Evolutionary conservation across 2,888 invertebrate genomes (phyloP).

Genomic region (Eupeodes luniger): DNA sequence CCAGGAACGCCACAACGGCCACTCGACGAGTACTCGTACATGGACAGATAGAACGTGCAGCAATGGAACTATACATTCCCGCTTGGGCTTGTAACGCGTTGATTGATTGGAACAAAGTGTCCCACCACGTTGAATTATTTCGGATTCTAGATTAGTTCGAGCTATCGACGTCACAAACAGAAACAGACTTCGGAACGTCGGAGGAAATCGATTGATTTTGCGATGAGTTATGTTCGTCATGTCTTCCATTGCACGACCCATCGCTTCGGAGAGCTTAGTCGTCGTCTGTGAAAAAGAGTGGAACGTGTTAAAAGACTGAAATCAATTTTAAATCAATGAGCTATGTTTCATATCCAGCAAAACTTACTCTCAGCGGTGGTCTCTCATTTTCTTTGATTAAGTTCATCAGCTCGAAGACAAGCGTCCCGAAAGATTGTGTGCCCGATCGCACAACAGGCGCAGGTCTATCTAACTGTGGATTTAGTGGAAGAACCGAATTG

Average conservation of each 20-base stretch:
- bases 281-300: slow-evolving; percentile 85
- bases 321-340: slow-evolving; percentile 35
- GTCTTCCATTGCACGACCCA: slow-evolving; percentile 97
- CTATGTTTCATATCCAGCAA: not conserved
- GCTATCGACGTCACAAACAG: slow-evolving; percentile 95
- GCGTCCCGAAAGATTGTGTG: slow-evolving; percentile 82
- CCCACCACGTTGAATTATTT: slow-evolving; percentile 95
- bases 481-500: slow-evolving; percentile 94
- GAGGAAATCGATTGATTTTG: slow-evolving; percentile 89
- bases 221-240: slow-evolving; percentile 95
- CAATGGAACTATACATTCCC: slow-evolving; percentile 94
- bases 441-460: slow-evolving; percentile 87
- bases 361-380: slow-evolving; percentile 86
- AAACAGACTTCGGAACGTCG: slow-evolving; percentile 90
- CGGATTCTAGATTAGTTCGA: slow-evolving; percentile 96
- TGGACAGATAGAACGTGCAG: slow-evolving; percentile 95
- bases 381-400: slow-evolving; percentile 89
- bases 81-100: slow-evolving; percentile 89
- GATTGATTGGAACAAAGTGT: slow-evolving; percentile 85
- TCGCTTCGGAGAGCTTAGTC: slow-evolving; percentile 92
- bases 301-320: slow-evolving; percentile 43
- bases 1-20: slow-evolving; percentile 86
- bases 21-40: slow-evolving; percentile 88
- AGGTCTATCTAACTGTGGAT: slow-evolving; percentile 89
- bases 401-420: slow-evolving; percentile 85